A percentile compares a stretch with the other conserved stretches of the same genome.
phyloP scores from a whole-genome alignment of 2,888 invertebrate species.

The Thecocarcelia acutangulata region DNA sequence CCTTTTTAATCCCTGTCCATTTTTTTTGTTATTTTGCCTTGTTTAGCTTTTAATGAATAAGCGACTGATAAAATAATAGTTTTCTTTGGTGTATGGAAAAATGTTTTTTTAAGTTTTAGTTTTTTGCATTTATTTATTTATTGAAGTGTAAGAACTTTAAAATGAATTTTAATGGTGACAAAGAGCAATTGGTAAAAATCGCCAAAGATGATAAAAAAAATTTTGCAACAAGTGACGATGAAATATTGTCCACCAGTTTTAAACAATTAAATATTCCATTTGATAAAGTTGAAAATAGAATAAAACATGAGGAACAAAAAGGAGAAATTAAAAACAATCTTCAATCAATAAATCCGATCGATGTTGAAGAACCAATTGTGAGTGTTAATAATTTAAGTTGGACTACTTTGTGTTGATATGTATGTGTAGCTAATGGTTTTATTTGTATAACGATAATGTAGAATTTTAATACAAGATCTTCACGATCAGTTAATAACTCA shows the following conservation, averaged over 20 bases:
- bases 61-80: no score
- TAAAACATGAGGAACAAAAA: background rate
- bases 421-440: background rate
- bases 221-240: slow-evolving; percentile 37
- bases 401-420: background rate
- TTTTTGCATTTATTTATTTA: background rate
- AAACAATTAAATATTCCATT: slow-evolving; percentile 1
- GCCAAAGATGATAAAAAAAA: background rate
- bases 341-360: background rate
- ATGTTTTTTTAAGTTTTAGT: background rate
- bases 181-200: slow-evolving; percentile 54
- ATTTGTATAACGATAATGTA: background rate
- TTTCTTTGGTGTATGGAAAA: background rate
- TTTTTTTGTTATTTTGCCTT: no score
- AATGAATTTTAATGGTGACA: slow-evolving; percentile 60
- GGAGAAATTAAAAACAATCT: background rate
- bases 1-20: no score
- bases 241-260: slow-evolving; percentile 8
- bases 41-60: no score
- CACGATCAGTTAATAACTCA: background rate
- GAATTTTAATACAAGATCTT: slow-evolving; percentile 15
- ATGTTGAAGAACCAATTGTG: slow-evolving; percentile 24
- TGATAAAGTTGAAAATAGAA: background rate
- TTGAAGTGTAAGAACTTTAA: slow-evolving; percentile 2
- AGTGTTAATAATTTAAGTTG: background rate